Base-by-base conservation (phyloP, 2,113 vertebrate genomes). In the Strix uralensis region DNA sequence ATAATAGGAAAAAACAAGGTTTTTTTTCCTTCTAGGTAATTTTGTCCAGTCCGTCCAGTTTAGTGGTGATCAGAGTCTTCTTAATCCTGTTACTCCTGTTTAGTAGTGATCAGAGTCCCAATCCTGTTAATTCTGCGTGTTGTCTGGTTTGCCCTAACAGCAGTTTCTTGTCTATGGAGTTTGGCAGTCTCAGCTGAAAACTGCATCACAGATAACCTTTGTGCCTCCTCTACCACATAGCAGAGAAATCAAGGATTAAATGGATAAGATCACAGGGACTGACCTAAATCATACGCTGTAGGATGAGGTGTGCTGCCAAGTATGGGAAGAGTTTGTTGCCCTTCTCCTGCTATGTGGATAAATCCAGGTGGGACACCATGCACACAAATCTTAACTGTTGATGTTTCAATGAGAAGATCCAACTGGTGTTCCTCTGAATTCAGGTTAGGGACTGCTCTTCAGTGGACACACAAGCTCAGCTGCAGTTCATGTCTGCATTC, bases 1-100 rank as follows among this genome's bases (percentile, higher is more conserved):
- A 52, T 51, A 65, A 61, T 19, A 7, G 12, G 7, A 5, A 2
- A 3, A 8, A 10, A 32, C 26, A 19, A 19, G 1, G 4, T 0
- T 1, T 44, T 47, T 52, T 75, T 44, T 9, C 9, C 18, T 59
- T 83, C 62, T 38, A 23, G 25, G 19, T 74, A 1, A 59, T 77
- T 84, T 94, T 93, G 66, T 82, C 34, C 36, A 63, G 23, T 81
- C 47, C 5, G 6, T 21, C 10, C 25, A 58, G n/a, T 49, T 88
- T 59, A 86, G 51, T 6, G 86, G 59, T 44, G 40, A 51, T 36
- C 32, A 49, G 47, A 81, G 19, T 69, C 38, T 25, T 46, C 44
- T 46, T 11, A 2, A 69, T 61, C 20, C 49, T 36, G 46, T 80
- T 75, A 51, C 69, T 91, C 66, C 70, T 49, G 9, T 20, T 88